Evolutionary conservation across 1,140 invertebrate genomes (phyloP), one percentile per base, ranked within the genome.

Genomic region (Drosophila simulans): DNA sequence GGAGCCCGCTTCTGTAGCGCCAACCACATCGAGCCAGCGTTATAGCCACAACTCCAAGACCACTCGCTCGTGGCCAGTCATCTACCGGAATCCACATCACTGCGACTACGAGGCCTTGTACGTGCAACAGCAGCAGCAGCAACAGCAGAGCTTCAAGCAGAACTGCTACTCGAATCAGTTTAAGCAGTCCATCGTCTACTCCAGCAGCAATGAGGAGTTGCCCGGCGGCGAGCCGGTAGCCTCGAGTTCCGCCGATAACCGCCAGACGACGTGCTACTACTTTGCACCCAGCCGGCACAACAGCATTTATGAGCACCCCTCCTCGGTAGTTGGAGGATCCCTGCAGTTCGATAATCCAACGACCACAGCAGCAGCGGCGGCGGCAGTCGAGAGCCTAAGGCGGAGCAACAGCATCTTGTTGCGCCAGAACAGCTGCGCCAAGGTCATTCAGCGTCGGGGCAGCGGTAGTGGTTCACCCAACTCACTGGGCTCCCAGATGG

Each of bases 241-340:
- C 59, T 56, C 59, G 60, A 80, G 53, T 74, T 35, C 80, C 63
- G 40, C 58, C 64, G 37, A 58, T 56, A 68, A 65, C 60, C 64
- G 64, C 17, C 82, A 91, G 52, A 91, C 90, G 37, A 91, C 90
- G 13, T 91, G 90, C 63, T 91, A 91, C 46, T 91, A 91, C 39
- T 91, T 91, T 65, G 77, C 90, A 15, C 90, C 90, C 40, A 91
- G 88, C 37, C 76, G 86, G 48, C 90, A 86, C 63, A 91, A 91
- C 52, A 91, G 90, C 90, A 91, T 91, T 91, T 91, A 91, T 91
- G 90, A 91, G 75, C 90, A 91, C 71, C 86, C 90, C 49, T 91
- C 90, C 17, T 83, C 90, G 15, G 90, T 91, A 49, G 90, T 90
- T 17, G 90, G 88, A 22, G 91, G 90, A 45, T 91, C 90, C 54